Base-by-base conservation (phyloP, 2,113 vertebrate genomes). In the Hypanus sabinus region DNA sequence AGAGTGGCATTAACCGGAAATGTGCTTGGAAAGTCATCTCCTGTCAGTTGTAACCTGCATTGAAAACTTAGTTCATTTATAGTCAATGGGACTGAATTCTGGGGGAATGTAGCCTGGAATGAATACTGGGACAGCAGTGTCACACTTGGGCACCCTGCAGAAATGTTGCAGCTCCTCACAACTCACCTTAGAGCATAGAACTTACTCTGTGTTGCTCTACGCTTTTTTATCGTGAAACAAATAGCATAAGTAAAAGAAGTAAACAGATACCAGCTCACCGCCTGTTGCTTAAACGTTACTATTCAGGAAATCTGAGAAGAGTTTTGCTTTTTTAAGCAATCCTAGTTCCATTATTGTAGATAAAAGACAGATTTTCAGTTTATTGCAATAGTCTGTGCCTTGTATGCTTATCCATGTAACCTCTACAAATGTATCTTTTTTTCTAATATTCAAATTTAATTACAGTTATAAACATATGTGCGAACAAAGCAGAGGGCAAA, bases 391-490 rank as follows among this genome's bases (percentile, higher is more conserved):
- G 16, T 71, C 71, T 93, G 91, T 12, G 36, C 22, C 30, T 46
- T 73, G 36, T 55, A 10, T 36, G 38, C n/a, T 93, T 93, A 46
- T 16, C 68, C 24, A 18, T 30, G 73, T 38, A 93, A 93, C 22
- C 91, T 7, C 27, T 27, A 55, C 70, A 73, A 93, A 36, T 73
- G 70, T 73, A 93, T 73, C 20, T 14, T 73, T 93, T 30, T 93
- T 46, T 93, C 14, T 38, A 70, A 55, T 73, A 55, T 5, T 55
- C 36, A 30, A 68, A 65, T 65, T 68, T 90, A 90, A 62, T 62
- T n/a, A 92, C 33, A 71, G 33, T 71, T 92, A 46, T 71, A 92
- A 73, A 46, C 70, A 93, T 93, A 24, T 73, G 70, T 73, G 70
- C 22, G 10, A 46, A 73, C 38, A 55, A 93, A 73, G 22, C 38